Conservation (phyloP, 2,797 vertebrate species). For the Borostomias antarcticus region DNA sequence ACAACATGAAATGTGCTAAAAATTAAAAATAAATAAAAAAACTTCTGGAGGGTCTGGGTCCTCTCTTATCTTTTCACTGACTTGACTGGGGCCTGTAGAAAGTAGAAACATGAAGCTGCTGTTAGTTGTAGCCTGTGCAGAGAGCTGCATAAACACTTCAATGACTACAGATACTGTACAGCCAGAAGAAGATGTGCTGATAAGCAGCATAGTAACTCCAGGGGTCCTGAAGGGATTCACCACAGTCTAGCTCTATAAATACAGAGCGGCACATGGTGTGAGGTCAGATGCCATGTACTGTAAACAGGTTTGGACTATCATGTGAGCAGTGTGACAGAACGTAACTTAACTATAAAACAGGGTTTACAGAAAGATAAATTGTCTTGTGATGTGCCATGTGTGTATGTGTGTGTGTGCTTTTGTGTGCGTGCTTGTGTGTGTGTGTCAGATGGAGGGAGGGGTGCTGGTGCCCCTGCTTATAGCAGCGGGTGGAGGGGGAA, state of each 20-base stretch:
- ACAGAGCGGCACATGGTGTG: constrained; percentile 11
- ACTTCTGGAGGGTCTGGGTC: background rate
- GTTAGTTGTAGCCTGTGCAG: background rate
- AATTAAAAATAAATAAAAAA: too few relatives aligned
- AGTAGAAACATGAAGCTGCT: background rate
- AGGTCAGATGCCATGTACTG: background rate
- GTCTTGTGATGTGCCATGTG: background rate
- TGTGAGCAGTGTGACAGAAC: too few relatives aligned
- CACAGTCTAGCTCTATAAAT: constrained; percentile 22
- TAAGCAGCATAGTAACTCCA: constrained; percentile 10
- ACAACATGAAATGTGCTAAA: background rate
- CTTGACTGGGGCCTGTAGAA: background rate
- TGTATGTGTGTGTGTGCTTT: background rate
- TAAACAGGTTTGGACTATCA: background rate
- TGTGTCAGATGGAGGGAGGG: constrained; percentile 70
- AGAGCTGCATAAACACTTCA: too few relatives aligned
- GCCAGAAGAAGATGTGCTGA: constrained; percentile 12
- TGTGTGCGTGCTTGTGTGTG: background rate
- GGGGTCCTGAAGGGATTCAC: constrained; percentile 42
- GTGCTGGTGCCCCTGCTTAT: constrained; percentile 84
- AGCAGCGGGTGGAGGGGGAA: constrained; percentile 90
- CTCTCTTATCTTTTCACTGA: background rate
- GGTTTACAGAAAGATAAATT: too few relatives aligned
- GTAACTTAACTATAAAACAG: too few relatives aligned
- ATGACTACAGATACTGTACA: too few relatives aligned